Evolutionary conservation across 2,888 invertebrate genomes (phyloP).

Genomic region (Drosophila ustulata): DNA sequence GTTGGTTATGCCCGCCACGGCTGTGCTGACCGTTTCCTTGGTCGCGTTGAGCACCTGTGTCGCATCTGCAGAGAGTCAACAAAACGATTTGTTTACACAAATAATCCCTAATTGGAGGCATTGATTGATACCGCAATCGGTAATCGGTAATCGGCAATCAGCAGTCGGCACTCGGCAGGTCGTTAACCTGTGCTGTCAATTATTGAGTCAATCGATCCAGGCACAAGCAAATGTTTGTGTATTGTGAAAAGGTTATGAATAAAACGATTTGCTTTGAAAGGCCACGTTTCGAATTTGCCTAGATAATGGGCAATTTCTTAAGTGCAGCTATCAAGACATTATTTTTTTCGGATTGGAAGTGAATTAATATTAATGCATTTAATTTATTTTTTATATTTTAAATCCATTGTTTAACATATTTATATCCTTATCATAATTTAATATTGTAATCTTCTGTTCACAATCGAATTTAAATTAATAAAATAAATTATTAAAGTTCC

Average conservation of each 20-base stretch:
- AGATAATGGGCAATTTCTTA: background rate
- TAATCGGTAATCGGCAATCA: background rate
- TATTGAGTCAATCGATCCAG: conserved; percentile 12
- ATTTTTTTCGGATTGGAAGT: background rate
- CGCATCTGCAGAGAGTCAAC: conserved; percentile 65
- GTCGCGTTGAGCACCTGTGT: conserved; percentile 68
- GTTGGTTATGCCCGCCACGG: conserved; percentile 76
- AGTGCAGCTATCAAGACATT: background rate
- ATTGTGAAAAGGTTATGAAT: background rate
- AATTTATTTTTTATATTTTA: no score
- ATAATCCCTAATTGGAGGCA: conserved; percentile 12
- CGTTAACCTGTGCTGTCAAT: conserved; percentile 18
- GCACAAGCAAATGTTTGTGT: conserved; percentile 8
- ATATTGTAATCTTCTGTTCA: no score
- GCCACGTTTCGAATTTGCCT: background rate
- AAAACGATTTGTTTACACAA: conserved; percentile 18
- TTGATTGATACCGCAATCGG: conserved; percentile 11
- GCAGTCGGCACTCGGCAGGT: background rate
- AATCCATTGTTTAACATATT: no score
- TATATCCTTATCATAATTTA: no score
- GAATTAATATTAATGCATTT: background rate
- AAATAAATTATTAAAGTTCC: no score
- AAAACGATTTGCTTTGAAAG: background rate
- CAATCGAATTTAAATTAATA: no score
- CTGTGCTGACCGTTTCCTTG: conserved; percentile 79